phyloP scores from a whole-genome alignment of 2,113 vertebrate genomes.

The Brachyhypopomus gauderio region DNA sequence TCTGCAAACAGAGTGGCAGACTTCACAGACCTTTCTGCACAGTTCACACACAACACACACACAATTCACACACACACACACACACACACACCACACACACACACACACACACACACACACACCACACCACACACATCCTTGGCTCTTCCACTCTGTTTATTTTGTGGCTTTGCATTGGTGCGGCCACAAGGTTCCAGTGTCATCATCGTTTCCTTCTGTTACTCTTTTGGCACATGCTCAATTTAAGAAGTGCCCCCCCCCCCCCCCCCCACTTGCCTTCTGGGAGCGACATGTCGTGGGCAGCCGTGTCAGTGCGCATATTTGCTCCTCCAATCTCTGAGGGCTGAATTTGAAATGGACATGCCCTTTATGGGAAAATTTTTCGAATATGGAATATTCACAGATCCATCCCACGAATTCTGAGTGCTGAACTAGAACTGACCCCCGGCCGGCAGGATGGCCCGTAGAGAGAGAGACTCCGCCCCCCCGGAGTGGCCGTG shows the following conservation, averaged over 20 bases:
- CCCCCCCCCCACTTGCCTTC: not conserved
- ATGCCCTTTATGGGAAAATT: not conserved
- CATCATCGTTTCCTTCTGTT: not conserved
- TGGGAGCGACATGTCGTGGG: not conserved
- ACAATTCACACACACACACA: conserved; percentile 14
- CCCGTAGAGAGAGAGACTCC: not conserved
- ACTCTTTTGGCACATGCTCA: not conserved
- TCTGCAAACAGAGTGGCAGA: conserved; percentile 41
- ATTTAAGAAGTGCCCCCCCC: not conserved
- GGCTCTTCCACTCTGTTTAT: conserved; percentile 23
- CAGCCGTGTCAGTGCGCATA: not conserved
- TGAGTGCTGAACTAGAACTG: not conserved
- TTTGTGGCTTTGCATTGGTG: conserved; percentile 37
- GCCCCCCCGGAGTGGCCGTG: not conserved
- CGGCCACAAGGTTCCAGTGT: not conserved
- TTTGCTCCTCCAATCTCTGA: not conserved
- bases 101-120: not conserved
- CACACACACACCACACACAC: not conserved
- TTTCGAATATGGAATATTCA: not conserved
- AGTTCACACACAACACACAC: conserved; percentile 31
- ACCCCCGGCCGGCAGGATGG: not conserved
- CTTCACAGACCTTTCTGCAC: conserved; percentile 39
- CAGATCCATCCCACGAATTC: not conserved
- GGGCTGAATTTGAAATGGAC: not conserved
- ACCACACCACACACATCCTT: conserved; percentile 11